Conservation (phyloP, 2,797 vertebrate genomes). For the Peromyscus aztecus region DNA sequence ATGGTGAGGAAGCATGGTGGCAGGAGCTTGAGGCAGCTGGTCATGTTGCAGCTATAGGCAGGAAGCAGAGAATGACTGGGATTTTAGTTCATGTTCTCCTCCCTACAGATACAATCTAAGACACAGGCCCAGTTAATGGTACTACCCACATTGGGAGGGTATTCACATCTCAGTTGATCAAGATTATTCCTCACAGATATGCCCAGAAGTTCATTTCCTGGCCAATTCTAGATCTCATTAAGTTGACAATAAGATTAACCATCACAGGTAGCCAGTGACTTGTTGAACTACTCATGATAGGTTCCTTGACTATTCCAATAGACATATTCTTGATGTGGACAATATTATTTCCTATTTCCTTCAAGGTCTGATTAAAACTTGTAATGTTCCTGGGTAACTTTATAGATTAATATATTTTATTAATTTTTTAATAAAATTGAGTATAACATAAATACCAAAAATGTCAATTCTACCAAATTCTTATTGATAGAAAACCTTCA, state of each 20-base stretch:
- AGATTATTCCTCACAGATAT: neutral
- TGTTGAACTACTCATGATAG: neutral
- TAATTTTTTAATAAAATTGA: neutral
- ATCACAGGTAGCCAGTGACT: neutral
- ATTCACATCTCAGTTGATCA: neutral
- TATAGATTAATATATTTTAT: neutral
- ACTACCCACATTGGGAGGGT: too few relatives aligned
- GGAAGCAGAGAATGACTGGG: neutral
- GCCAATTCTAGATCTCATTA: neutral
- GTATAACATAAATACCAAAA: neutral
- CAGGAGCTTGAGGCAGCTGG: neutral
- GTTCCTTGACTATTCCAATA: neutral
- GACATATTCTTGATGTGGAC: neutral
- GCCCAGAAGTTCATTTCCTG: neutral
- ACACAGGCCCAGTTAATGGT: neutral
- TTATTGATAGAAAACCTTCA: conserved; percentile 4
- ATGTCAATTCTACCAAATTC: conserved; percentile 13
- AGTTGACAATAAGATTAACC: neutral
- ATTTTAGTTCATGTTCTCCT: neutral
- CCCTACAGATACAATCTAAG: neutral
- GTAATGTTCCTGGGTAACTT: neutral
- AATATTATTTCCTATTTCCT: neutral
- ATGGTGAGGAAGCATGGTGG: neutral
- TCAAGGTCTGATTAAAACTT: neutral
- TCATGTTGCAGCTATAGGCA: neutral